Evolutionary conservation across 2,888 invertebrate genomes (phyloP), one percentile per base, ranked within the genome.

Genomic region (Apodemia zela): DNA sequence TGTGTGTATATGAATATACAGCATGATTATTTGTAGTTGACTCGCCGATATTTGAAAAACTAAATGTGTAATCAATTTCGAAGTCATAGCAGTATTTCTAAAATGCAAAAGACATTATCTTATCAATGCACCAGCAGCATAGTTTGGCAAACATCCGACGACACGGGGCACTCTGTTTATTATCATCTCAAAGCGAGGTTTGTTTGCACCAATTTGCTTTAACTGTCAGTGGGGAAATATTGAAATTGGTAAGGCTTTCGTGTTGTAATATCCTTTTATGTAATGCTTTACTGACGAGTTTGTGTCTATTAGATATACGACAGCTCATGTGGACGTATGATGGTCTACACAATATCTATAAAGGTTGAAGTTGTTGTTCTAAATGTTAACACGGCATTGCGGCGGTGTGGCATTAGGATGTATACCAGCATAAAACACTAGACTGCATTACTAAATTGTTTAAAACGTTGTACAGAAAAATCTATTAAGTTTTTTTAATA

Each of bases 181-280:
- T 73, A 68, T 70, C 66, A 74, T 73, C 71, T 74, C 71, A 71
- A 74, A 73, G 69, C 68, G 61, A 25, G 47, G 70, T 60, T 65
- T 75, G 73, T 79, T 80, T 75, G 71, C 65, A 51, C 67, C 71
- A 66, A 73, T 80, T 80, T 77, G 72, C 73, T 76, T 80, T 70
- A 71, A 68, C 70, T 67, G 74, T 59, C 68, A 70, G 71, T 73
- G 68, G 62, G 51, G 69, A 68, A 67, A 65, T 54, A 54, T 54
- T 25, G 51, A 25, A 54, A 54, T 25, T 54, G 51, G 51, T 42
- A 42, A 42, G 42, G 15, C 42, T 42, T 42, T 42, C 15, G 5
- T 42, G 13, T 42, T 42, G 42, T 10, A 42, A 15, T 42, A 4
- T 38, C 38, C 38, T 38, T 42, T 15, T 42, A 2, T 42, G 42